Conservation (phyloP, 2,888 invertebrate species). For the Heliconius aoede region DNA sequence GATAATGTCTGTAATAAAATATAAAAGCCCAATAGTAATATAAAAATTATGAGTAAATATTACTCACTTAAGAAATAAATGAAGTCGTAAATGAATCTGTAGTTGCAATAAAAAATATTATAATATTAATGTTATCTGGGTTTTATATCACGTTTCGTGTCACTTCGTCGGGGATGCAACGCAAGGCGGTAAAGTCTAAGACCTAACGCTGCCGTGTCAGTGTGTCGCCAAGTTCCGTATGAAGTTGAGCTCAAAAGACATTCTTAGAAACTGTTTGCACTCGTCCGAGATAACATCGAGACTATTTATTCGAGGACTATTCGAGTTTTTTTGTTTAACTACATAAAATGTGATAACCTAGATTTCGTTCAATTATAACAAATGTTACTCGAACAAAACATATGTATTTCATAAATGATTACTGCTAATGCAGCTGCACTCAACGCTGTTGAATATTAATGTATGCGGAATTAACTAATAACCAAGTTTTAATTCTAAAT, state of each 20-base stretch:
- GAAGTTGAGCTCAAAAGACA: conserved; percentile 59
- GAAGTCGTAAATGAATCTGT: not conserved
- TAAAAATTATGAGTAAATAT: conserved; percentile 1
- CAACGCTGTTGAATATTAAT: not conserved
- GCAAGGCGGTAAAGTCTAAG: conserved; percentile 3
- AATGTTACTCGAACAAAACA: not conserved
- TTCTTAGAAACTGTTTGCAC: conserved; percentile 60
- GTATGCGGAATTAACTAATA: conserved; percentile 1
- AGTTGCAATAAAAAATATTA: not conserved
- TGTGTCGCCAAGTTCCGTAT: conserved; percentile 73
- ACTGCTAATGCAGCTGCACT: not conserved
- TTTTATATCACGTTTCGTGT: not conserved
- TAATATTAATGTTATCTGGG: not conserved
- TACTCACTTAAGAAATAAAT: not conserved
- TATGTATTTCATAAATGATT: not conserved
- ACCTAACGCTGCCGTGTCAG: conserved; percentile 62
- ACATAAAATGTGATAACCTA: conserved; percentile 8
- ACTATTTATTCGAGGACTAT: conserved; percentile 12
- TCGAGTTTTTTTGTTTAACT: not conserved
- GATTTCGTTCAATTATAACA: conserved; percentile 3
- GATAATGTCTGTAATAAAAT: conserved; percentile 14
- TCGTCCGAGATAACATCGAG: conserved; percentile 38
- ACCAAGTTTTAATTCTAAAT: conserved; percentile 33
- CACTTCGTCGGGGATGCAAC: not conserved
- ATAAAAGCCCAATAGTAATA: conserved; percentile 1